phyloP scores from a whole-genome alignment of 2,888 invertebrate species.

The Tachina fera region DNA sequence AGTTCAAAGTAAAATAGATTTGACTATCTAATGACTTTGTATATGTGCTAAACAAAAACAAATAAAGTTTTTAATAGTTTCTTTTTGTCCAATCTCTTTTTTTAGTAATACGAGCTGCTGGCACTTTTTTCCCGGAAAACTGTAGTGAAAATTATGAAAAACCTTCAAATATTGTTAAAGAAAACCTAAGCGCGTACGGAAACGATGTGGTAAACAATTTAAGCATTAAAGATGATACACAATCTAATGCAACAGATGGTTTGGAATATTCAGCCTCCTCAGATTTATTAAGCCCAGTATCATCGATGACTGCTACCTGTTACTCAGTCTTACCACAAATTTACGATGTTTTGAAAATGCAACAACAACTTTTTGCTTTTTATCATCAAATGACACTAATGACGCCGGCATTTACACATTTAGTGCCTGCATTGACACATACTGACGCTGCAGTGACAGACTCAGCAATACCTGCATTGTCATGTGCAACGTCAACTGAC shows the following conservation, averaged over 20 bases:
- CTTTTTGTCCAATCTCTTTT: background rate
- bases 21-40: too few species aligned
- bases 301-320: background rate
- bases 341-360: slow-evolving; percentile 37
- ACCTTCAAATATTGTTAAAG: background rate
- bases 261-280: background rate
- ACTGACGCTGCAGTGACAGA: background rate
- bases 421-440: background rate
- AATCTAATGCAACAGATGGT: background rate
- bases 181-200: background rate
- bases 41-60: background rate
- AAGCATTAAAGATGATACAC: slow-evolving; percentile 71
- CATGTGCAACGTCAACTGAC: background rate
- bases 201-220: slow-evolving; percentile 76
- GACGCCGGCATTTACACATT: background rate
- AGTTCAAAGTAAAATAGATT: too few species aligned
- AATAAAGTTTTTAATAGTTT: background rate
- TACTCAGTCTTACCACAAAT: background rate
- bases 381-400: slow-evolving; percentile 64
- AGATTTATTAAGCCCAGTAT: too few species aligned
- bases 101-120: slow-evolving; percentile 81
- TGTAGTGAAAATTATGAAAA: slow-evolving; percentile 6
- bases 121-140: slow-evolving; percentile 82
- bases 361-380: slow-evolving; percentile 41
- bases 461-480: background rate